Evolutionary conservation across 2,888 invertebrate genomes (phyloP).

Genomic region (Orthonychiurus folsomi): DNA sequence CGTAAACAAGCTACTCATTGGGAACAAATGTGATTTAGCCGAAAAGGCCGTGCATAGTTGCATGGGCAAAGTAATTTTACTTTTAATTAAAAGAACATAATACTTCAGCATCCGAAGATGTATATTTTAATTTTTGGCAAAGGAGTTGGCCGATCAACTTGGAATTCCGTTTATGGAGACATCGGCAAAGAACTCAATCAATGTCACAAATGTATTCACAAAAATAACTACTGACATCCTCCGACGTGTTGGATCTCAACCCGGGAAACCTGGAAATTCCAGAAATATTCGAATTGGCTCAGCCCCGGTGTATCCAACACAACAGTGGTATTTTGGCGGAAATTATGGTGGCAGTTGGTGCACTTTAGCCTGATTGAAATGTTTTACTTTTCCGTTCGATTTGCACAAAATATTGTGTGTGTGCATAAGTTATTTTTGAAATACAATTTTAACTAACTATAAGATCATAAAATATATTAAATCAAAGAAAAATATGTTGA

Average conservation of each 20-base stretch:
- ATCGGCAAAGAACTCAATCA: not conserved
- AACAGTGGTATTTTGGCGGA: no score
- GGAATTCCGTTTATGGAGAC: not conserved
- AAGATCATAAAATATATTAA: no score
- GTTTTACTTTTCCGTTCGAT: no score
- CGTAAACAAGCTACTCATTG: not conserved
- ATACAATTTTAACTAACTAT: no score
- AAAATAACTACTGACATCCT: not conserved
- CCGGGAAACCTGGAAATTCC: not conserved
- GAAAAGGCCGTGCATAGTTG: not conserved
- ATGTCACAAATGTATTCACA: not conserved
- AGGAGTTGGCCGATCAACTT: not conserved
- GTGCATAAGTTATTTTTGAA: no score
- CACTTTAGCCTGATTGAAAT: no score
- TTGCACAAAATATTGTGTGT: no score
- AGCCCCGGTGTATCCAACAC: no score
- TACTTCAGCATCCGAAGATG: not conserved
- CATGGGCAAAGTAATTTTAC: not conserved
- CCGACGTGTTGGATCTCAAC: not conserved
- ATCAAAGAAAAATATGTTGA: no score
- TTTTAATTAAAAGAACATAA: not conserved
- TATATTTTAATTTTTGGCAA: not conserved
- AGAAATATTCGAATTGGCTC: not conserved
- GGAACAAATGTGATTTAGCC: not conserved
- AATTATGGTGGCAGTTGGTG: no score